These are phyloP conservation scores for Drosophila santomea DNA, from an alignment of 1,140 invertebrate species.

Conservation along the genomic window DNA sequence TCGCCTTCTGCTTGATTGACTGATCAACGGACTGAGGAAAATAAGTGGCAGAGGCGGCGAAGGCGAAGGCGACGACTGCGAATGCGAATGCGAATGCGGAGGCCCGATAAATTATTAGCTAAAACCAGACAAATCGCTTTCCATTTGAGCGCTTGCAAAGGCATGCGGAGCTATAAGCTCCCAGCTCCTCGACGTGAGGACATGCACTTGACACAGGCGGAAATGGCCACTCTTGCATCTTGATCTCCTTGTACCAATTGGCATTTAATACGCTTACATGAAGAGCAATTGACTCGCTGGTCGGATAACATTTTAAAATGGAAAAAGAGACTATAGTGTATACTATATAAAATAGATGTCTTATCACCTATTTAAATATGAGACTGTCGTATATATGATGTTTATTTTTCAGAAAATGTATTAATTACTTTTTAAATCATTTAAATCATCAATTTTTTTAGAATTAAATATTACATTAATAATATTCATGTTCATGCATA, in stretches of 20 bases:
- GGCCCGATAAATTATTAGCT: slow-evolving; percentile 77
- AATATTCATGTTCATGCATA: background rate
- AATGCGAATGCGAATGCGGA: slow-evolving; percentile 42
- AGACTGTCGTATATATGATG: no score
- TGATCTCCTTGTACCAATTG: slow-evolving; percentile 20
- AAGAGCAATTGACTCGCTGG: background rate
- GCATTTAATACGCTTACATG: slow-evolving; percentile 4
- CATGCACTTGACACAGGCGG: slow-evolving; percentile 47
- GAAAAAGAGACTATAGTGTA: no score
- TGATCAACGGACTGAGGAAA: slow-evolving; percentile 57
- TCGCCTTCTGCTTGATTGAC: slow-evolving; percentile 60
- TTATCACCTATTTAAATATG: no score
- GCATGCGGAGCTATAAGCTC: slow-evolving; percentile 26
- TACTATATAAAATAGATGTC: no score
- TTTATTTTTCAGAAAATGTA: no score
- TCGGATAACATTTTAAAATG: background rate
- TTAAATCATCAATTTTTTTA: background rate
- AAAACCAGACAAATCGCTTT: slow-evolving; percentile 84
- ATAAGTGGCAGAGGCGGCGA: slow-evolving; percentile 21
- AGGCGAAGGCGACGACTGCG: slow-evolving; percentile 14
- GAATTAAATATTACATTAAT: background rate
- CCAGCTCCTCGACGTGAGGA: slow-evolving; percentile 64
- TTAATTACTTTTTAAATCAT: no score
- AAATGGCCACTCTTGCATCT: slow-evolving; percentile 43
- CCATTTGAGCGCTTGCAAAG: slow-evolving; percentile 64